Base-by-base conservation (phyloP, 2,113 vertebrate species). In the Forbesichthys agassizii region DNA sequence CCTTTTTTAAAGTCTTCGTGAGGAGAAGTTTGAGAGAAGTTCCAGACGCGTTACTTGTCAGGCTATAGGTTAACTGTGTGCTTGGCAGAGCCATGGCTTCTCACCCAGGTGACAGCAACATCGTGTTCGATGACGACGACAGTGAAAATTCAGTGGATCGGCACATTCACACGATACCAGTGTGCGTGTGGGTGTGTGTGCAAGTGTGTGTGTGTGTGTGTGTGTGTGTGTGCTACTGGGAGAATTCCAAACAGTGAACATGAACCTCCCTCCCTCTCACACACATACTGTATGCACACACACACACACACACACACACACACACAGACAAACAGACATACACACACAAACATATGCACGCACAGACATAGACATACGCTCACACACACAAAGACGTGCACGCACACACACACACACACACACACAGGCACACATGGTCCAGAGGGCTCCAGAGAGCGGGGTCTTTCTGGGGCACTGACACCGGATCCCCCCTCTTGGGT, bases 381-480 rank as follows among this genome's bases (percentile, higher is more conserved):
- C 9, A 56, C 14, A 56, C 12, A 56, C 8, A 20, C 8, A 16
- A 27, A 27, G 1, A 27, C 20, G 1, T 27, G 20, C 2, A 36
- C 18, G 13, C 8, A 58, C 18, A 58, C 18, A 33, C 18, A 58
- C 18, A 33, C 18, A 58, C 18, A 59, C 18, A 59, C 18, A 59
- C 18, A 27, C 18, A 59, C 8, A 59, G 77, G 84, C 79, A 71
- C 77, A 77, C 68, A 27, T 27, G 27, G 27, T 27, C 27, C 2
- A 27, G 27, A 27, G 27, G 27, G 27, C 27, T 27, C 27, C 27
- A 3, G 27, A 71, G 77, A 80, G 68, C 79, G 65, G 74, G 81
- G 80, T 88, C 85, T 84, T 87, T 83, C 82, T 81, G 84, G 78
- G 80, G 79, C 83, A 83, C 82, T 85, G 88, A 88, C 77, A 90